Conservation (phyloP, 2,888 invertebrate species). For the Trachelus troglodyta region DNA sequence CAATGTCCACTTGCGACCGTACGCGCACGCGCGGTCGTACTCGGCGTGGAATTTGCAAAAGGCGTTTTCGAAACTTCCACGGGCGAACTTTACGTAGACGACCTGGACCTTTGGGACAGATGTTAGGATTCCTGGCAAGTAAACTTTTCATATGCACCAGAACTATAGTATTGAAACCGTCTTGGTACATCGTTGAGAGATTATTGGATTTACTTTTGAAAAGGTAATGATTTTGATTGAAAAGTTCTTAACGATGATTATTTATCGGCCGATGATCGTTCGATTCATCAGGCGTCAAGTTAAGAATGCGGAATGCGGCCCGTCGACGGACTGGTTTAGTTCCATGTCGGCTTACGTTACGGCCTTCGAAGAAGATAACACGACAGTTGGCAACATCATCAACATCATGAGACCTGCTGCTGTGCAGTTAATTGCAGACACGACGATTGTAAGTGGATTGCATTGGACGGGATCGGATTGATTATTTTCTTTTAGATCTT, state of each 20-base stretch:
- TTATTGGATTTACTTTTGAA: constrained; percentile 44
- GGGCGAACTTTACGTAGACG: constrained; percentile 40
- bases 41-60: constrained; percentile 44
- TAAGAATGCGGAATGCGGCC: constrained; percentile 43
- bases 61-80: constrained; percentile 39
- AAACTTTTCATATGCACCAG: constrained; percentile 48
- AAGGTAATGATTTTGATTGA: constrained; percentile 34
- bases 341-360: constrained; percentile 35
- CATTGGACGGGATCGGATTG: background rate
- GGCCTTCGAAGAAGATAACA: constrained; percentile 38
- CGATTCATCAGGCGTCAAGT: constrained; percentile 36
- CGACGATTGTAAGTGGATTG: constrained; percentile 44
- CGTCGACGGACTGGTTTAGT: constrained; percentile 33
- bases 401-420: constrained; percentile 48
- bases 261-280: background rate
- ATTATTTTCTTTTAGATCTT: constrained; percentile 5
- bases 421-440: constrained; percentile 55
- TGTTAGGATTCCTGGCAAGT: constrained; percentile 46
- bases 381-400: constrained; percentile 46
- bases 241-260: constrained; percentile 2
- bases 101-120: constrained; percentile 50
- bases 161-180: constrained; percentile 46
- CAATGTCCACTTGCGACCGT: constrained; percentile 37
- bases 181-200: constrained; percentile 46
- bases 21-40: constrained; percentile 9